Conservation (phyloP, 2,888 invertebrate species). For the Orchestes rusci region DNA sequence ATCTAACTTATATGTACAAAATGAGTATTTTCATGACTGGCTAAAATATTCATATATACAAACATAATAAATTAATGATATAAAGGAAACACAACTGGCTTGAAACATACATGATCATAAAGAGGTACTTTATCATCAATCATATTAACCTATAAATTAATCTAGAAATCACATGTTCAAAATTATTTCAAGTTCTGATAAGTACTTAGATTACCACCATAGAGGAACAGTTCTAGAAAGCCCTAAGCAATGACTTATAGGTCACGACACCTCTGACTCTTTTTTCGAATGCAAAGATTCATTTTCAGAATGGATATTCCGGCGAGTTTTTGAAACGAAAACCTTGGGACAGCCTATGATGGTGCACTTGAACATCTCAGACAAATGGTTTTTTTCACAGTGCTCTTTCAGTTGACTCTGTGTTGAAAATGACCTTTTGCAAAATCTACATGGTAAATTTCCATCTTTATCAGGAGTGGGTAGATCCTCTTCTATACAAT, state of each 20-base stretch:
- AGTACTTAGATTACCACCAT: slow-evolving; percentile 42
- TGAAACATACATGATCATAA: slow-evolving; percentile 16
- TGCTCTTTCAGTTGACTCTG: slow-evolving; percentile 60
- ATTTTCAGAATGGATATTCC: slow-evolving; percentile 69
- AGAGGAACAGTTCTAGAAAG: slow-evolving; percentile 40
- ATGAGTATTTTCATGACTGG: slow-evolving; percentile 42
- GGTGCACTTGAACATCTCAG: slow-evolving; percentile 69
- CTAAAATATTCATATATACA: slow-evolving; percentile 29
- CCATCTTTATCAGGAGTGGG: slow-evolving; percentile 60
- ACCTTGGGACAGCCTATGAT: slow-evolving; percentile 69
- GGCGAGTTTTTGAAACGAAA: slow-evolving; percentile 69
- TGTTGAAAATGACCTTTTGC: slow-evolving; percentile 58
- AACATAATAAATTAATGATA: slow-evolving; percentile 34
- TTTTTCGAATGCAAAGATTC: slow-evolving; percentile 48
- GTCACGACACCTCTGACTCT: slow-evolving; percentile 41
- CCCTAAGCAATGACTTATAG: slow-evolving; percentile 33
- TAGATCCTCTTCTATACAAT: slow-evolving; percentile 60
- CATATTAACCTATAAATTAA: too few relatives aligned
- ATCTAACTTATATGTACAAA: slow-evolving; percentile 38
- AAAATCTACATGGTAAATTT: slow-evolving; percentile 62
- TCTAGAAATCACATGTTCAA: slow-evolving; percentile 41
- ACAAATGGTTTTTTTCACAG: slow-evolving; percentile 60
- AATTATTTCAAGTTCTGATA: slow-evolving; percentile 33
- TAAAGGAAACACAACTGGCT: slow-evolving; percentile 41
- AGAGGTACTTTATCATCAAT: background rate